Percentiles rank a stretch among this genome's conserved stretches.
These are phyloP conservation scores for Turnix velox DNA, from an alignment of 2,113 vertebrate species.

Conservation along the genomic window DNA sequence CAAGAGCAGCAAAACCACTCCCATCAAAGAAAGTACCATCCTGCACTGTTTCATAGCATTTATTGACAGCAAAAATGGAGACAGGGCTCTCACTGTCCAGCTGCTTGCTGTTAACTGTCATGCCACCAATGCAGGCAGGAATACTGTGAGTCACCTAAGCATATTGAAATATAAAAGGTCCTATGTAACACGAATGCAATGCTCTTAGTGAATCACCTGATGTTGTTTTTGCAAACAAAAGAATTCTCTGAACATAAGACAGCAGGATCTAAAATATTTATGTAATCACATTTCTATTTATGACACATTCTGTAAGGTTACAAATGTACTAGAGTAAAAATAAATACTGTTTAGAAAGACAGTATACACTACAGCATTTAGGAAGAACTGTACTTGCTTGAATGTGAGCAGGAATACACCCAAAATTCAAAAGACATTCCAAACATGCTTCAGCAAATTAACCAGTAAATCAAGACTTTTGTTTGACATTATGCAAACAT, in stretches of 20 bases:
- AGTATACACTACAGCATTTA: not conserved
- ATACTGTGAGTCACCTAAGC: conserved; percentile 84
- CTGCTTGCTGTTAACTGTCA: conserved; percentile 77
- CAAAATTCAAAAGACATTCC: not conserved
- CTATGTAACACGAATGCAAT: not conserved
- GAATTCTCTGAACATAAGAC: not conserved
- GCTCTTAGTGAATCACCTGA: not conserved
- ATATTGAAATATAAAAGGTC: not conserved
- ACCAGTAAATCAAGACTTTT: not conserved
- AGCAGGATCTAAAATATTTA: not conserved
- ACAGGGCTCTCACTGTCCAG: conserved; percentile 65
- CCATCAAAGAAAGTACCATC: conserved; percentile 89
- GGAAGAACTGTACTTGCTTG: not conserved
- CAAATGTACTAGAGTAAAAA: not conserved
- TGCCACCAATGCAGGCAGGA: conserved; percentile 79
- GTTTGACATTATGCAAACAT: not conserved
- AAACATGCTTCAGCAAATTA: not conserved
- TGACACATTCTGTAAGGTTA: not conserved
- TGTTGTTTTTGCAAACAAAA: not conserved
- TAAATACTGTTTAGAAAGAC: not conserved
- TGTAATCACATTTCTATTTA: not conserved
- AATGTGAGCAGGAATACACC: not conserved
- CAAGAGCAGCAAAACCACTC: conserved; percentile 83
- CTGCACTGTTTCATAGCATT: conserved; percentile 81
- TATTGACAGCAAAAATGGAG: conserved; percentile 71